A percentile compares a stretch with the other conserved stretches of the same genome.
Evolutionary conservation across 2,113 vertebrate species (phyloP).

Genomic region (Romanogobio albipinnatus): DNA sequence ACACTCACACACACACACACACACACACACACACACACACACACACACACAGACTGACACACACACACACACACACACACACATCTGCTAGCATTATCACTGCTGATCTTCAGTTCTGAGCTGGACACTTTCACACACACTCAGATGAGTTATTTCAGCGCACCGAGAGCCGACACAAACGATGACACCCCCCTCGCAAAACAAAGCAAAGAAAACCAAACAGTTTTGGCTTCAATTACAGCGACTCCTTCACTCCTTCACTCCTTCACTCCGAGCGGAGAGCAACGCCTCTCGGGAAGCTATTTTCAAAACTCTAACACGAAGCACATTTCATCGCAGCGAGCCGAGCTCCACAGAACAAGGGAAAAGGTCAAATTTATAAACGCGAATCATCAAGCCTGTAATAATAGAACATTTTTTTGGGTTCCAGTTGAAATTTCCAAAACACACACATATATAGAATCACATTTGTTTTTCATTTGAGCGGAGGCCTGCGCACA

Average conservation of each 20-base stretch:
- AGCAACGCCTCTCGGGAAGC: constrained; percentile 28
- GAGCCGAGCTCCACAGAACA: constrained; percentile 22
- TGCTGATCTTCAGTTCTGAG: background rate
- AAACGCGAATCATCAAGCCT: constrained; percentile 70
- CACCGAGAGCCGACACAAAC: background rate
- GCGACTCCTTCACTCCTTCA: constrained; percentile 24
- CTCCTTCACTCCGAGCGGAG: constrained; percentile 9
- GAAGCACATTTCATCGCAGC: constrained; percentile 59
- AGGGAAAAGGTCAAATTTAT: constrained; percentile 54
- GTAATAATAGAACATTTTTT: constrained; percentile 71
- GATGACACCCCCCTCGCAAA: background rate
- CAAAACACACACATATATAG: constrained; percentile 70
- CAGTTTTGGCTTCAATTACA: constrained; percentile 38
- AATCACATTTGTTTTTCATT: constrained; percentile 87
- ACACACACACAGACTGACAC: background rate
- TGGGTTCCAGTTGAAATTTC: constrained; percentile 70
- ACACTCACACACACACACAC: background rate
- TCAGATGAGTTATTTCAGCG: background rate
- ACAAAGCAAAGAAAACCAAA: constrained; percentile 13
- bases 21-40: background rate
- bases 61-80: background rate
- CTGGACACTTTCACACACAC: background rate
- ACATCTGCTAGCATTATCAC: background rate
- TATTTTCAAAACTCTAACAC: constrained; percentile 59
- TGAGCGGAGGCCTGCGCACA: constrained; percentile 68